Percentiles rank a stretch among this genome's conserved stretches.
Conservation (phyloP, 2,888 invertebrate genomes). For the Sminthurides aquaticus region DNA sequence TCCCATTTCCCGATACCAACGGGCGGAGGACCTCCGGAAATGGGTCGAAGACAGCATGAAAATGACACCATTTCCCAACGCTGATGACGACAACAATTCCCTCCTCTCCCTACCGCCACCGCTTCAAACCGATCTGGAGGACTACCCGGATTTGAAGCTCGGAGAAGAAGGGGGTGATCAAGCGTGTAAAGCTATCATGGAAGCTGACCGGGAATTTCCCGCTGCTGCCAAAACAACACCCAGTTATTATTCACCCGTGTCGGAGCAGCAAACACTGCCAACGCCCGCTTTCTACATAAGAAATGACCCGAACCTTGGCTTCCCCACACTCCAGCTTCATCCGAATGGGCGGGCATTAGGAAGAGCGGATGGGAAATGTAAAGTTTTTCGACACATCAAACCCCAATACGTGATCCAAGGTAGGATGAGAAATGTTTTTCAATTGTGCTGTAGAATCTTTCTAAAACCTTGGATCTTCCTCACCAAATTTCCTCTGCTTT, state of each 20-base stretch:
- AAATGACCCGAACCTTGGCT: neutral
- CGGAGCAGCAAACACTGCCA: neutral
- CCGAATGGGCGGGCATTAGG: neutral
- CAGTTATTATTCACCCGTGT: neutral
- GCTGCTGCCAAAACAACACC: neutral
- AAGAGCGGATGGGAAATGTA: neutral
- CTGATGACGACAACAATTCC: neutral
- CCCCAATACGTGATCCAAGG: neutral
- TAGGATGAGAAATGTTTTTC: neutral
- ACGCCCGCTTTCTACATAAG: neutral
- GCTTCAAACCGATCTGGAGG: neutral
- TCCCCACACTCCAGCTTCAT: too few species aligned
- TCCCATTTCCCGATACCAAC: constrained; percentile 14
- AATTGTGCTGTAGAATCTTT: neutral
- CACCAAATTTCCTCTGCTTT: neutral
- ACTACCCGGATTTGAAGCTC: neutral
- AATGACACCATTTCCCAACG: neutral
- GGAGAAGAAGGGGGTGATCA: neutral
- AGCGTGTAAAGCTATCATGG: neutral
- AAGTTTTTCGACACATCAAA: neutral
- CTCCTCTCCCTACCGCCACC: neutral
- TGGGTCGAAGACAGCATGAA: constrained; percentile 18
- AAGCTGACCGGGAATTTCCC: neutral
- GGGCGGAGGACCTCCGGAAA: constrained; percentile 12
- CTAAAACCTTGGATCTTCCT: neutral